A percentile compares a stretch with the other conserved stretches of the same genome.
Conservation (phyloP, 2,113 vertebrate species). For the Enhydra lutris region DNA sequence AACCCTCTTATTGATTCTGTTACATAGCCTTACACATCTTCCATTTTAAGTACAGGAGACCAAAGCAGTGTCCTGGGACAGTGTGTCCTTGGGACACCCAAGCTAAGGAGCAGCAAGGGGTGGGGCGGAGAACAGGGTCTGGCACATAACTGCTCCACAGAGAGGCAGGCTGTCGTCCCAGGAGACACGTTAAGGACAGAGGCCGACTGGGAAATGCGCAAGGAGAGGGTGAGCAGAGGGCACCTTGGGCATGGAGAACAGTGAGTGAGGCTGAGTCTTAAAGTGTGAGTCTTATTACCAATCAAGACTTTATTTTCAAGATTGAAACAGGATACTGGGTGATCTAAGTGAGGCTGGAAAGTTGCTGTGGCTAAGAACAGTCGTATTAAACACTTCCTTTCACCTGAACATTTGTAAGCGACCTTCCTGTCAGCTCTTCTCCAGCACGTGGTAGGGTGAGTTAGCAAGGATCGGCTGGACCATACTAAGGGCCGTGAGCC, state of each 20-base stretch:
- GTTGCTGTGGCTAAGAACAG: neutral
- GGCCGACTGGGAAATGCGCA: neutral
- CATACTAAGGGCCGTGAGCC: neutral
- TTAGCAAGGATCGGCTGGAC: neutral
- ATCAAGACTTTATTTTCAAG: neutral
- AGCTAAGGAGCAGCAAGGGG: neutral
- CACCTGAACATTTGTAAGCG: neutral
- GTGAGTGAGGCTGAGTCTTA: neutral
- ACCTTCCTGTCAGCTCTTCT: neutral
- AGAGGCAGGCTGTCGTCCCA: neutral
- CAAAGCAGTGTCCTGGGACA: neutral
- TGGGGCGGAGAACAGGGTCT: neutral
- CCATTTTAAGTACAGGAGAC: neutral
- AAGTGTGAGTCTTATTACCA: neutral
- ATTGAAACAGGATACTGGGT: neutral
- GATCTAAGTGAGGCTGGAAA: neutral
- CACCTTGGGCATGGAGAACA: neutral
- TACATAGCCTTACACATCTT: neutral
- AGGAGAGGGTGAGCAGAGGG: neutral
- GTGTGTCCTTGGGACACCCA: neutral
- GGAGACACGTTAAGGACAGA: accelerated
- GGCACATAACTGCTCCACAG: neutral
- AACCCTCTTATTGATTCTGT: neutral
- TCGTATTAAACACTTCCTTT: neutral
- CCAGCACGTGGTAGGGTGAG: neutral